These are phyloP conservation scores for Hybos culiciformis DNA, from an alignment of 2,888 invertebrate species.

Conservation along the genomic window DNA sequence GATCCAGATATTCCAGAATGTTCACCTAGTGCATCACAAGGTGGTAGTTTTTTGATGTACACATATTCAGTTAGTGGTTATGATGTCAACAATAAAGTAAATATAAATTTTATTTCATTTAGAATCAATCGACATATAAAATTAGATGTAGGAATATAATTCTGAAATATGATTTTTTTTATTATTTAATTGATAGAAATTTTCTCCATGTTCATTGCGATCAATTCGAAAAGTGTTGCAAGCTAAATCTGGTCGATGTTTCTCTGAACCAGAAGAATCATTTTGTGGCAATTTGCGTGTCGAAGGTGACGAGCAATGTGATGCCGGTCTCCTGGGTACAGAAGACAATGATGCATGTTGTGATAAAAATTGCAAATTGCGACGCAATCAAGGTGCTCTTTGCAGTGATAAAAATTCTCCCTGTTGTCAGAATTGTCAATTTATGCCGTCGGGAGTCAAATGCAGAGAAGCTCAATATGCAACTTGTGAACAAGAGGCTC, in stretches of 20 bases:
- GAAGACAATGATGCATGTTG: constrained; percentile 91
- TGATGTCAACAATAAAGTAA: constrained; percentile 87
- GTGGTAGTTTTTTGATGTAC: constrained; percentile 93
- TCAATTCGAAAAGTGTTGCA: constrained; percentile 86
- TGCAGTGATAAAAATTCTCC: constrained; percentile 96
- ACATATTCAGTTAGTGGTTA: constrained; percentile 93
- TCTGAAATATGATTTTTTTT: background rate
- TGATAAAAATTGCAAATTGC: constrained; percentile 79
- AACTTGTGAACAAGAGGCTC: constrained; percentile 84
- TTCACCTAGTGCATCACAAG: constrained; percentile 85
- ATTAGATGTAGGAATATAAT: too few species aligned
- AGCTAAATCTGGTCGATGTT: constrained; percentile 82
- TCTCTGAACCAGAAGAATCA: constrained; percentile 87
- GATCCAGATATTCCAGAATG: constrained; percentile 94
- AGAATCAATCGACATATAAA: background rate
- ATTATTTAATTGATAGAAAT: constrained; percentile 45
- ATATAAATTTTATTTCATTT: constrained; percentile 15
- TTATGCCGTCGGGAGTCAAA: constrained; percentile 66
- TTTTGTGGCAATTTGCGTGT: constrained; percentile 94
- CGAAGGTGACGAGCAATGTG: constrained; percentile 93
- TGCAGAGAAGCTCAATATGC: constrained; percentile 84
- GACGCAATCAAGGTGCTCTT: constrained; percentile 68
- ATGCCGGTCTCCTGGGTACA: constrained; percentile 83
- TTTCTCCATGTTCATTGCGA: constrained; percentile 87
- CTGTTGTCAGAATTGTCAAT: constrained; percentile 85